A percentile compares a stretch with the other conserved stretches of the same genome.
Conservation (phyloP, 1,140 invertebrate species). For the Carposina sasakii region DNA sequence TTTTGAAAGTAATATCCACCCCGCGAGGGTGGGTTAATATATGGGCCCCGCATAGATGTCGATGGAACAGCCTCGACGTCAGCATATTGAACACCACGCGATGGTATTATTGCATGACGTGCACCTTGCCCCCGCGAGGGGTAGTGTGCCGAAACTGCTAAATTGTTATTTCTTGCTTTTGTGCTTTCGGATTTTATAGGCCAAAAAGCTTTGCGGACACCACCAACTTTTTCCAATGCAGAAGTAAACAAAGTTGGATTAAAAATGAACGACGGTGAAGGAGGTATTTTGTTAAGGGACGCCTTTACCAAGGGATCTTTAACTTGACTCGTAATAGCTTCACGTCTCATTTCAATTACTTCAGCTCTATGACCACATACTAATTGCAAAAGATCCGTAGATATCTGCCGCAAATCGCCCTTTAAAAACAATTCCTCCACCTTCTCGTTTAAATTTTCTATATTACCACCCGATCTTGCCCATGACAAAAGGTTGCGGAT, state of each 20-base stretch:
- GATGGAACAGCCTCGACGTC: too few species aligned
- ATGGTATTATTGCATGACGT: too few species aligned
- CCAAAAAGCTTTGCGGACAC: not conserved
- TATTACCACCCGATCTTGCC: not conserved
- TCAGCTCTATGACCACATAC: constrained; percentile 1
- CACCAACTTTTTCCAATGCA: not conserved
- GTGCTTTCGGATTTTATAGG: too few species aligned
- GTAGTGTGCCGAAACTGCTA: too few species aligned
- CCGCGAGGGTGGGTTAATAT: too few species aligned
- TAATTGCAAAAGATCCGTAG: not conserved
- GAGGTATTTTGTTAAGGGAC: not conserved
- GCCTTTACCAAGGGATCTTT: not conserved
- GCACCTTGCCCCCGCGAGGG: too few species aligned
- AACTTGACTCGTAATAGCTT: not conserved
- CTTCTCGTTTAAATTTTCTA: not conserved
- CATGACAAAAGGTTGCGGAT: not conserved
- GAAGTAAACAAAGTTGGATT: not conserved
- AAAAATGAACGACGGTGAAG: not conserved
- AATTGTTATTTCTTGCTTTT: too few species aligned
- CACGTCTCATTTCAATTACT: not conserved
- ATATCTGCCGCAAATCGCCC: not conserved
- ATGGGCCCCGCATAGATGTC: too few species aligned
- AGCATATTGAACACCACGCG: too few species aligned
- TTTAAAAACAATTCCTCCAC: not conserved
- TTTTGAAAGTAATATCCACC: too few species aligned